Conservation (phyloP, 2,797 vertebrate species). For the Cynodonichthys magdalenae region DNA sequence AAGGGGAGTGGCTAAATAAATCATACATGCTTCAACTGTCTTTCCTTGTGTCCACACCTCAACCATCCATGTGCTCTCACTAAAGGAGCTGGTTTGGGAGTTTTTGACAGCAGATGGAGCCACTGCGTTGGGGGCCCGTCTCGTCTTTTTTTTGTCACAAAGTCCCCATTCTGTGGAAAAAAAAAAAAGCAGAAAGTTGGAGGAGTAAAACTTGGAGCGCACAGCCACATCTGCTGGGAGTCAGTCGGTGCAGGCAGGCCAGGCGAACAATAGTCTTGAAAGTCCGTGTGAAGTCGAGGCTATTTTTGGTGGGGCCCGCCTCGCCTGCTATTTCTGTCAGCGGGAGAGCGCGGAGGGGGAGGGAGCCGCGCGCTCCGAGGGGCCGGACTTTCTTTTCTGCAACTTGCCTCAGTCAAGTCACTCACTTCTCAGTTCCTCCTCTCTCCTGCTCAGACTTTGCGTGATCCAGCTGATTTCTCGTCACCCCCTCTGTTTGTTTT, state of each 20-base stretch:
- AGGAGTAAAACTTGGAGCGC: conserved; percentile 11
- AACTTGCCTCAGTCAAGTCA: conserved; percentile 67
- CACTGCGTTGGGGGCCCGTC: conserved; percentile 42
- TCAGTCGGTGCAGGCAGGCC: conserved; percentile 18
- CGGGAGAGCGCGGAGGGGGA: conserved; percentile 51
- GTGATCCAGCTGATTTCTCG: conserved; percentile 29
- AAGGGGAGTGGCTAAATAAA: too few relatives aligned
- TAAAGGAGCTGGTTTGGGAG: background rate
- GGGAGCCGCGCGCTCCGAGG: conserved; percentile 49
- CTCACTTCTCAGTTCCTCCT: conserved; percentile 60
- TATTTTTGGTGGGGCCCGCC: conserved; percentile 85
- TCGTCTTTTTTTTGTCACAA: conserved; percentile 17
- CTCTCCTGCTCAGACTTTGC: conserved; percentile 27
- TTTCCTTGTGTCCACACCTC: too few relatives aligned
- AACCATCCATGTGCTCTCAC: background rate
- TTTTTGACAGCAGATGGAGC: conserved; percentile 76
- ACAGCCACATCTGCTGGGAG: conserved; percentile 49
- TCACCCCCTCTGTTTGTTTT: conserved; percentile 48
- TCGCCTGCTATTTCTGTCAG: conserved; percentile 83
- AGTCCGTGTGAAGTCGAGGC: conserved; percentile 71
- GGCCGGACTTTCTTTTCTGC: conserved; percentile 68
- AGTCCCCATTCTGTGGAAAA: background rate
- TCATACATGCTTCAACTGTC: too few relatives aligned
- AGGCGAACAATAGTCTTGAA: conserved; percentile 70
- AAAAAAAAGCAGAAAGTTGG: conserved; percentile 5